Evolutionary conservation across 2,113 vertebrate genomes (phyloP), one percentile per base, ranked within the genome.

Genomic region (Cyphomyrus discorhynchus): DNA sequence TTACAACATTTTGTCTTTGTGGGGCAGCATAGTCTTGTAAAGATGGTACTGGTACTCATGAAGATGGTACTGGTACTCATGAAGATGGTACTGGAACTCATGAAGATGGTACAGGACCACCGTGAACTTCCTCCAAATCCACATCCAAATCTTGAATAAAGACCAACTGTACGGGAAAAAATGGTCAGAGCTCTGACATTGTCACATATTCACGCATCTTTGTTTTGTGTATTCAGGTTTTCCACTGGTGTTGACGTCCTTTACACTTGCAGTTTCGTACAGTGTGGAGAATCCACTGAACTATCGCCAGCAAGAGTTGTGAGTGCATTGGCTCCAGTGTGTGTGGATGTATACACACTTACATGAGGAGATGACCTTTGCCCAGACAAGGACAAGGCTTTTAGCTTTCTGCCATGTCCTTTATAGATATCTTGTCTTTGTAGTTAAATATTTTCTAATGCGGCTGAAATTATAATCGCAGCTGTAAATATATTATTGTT

Each of bases 241-340:
- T 42, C 94, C 95, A 4, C 92, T 91, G 0, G 47, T 94, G 2
- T 11, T 94, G 89, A 91, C 91, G 89, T 92, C 88, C n/a, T 82
- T 93, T 90, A 91, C 95, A 17, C 89, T 95, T 87, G 94, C 27
- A 17, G 86, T 42, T 1, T 89, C 90, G 0, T 95, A 95, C 90
- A 90, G 82, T 3, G 21, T 86, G 0, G 58, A 92, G 0, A 39
- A 90, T 0, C 93, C 94, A 47, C 90, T 95, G 90, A 83, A 89
- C 86, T 95, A 95, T 91, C 89, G 93, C 47, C 94, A 93, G 87
- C 94, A 95, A 89, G 93, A 94, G 89, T 94, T 95, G 94, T 95
- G 87, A 92, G 93, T 93, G 53, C n/a, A 42, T 42, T 53, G 3
- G 5, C 9, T 35, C 35, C 27, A 53, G 4, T 35, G 35, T 45